Evolutionary conservation across 2,888 invertebrate genomes (phyloP), one percentile per base, ranked within the genome.

Genomic region (Periphyllus acericola): DNA sequence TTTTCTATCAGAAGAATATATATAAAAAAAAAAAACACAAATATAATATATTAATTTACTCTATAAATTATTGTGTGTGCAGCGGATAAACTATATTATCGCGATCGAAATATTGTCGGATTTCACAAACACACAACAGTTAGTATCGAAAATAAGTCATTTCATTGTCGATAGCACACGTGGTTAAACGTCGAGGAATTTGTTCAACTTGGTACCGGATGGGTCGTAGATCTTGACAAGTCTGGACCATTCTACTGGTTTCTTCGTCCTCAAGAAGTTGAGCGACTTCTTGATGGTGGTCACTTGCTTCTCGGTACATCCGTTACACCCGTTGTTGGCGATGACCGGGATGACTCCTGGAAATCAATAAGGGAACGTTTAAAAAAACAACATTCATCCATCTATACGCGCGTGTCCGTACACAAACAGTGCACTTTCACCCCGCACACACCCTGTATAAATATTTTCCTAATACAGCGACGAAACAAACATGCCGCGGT

Each of bases 301-400:
- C 25, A 71, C 21, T 66, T 87, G 87, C 21, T 21, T 87, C 11
- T 80, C 80, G 29, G 80, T 87, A 25, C 87, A 87, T 40, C 87
- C 87, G 17, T 87, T n/a, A 17, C 87, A 87, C 0, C 60, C 81
- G 74, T 80, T 87, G 72, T 80, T 80, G 32, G 87, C 87, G 40
- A 87, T 80, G 25, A 87, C 81, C 25, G 87, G 87, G 60, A 87
- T 87, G 32, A 87, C 87, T 87, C 81, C 87, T 87, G n/a, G 6
- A 60, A n/a, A 78, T n/a, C 14, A 40, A 78, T 32, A 32, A 29
- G 1, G 32, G 6, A 19, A 71, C 0, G 4, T 32, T 29, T 71
- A 71, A 14, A 0, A n/a, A n/a, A 29, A 68, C 4, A n/a, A n/a
- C n/a, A 68, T 52, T 1, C 19, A 3, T 55, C 19, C 19, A 3